Evolutionary conservation across 2,888 invertebrate genomes (phyloP).

Genomic region (Acanthopleura granulata): DNA sequence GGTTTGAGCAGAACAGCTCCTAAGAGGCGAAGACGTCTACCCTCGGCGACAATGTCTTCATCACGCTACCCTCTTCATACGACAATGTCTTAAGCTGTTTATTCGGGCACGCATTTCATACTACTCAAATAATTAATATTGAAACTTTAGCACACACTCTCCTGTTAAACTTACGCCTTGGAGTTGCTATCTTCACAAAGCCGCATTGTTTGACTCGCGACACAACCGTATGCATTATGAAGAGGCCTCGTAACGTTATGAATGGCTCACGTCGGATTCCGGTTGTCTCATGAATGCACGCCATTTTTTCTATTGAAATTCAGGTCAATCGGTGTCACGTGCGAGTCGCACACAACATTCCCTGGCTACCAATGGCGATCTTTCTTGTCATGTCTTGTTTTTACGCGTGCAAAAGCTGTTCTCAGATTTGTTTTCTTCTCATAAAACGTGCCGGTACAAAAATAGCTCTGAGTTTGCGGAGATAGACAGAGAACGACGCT

Average conservation of each 20-base stretch:
- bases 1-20: not conserved
- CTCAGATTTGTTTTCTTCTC: not conserved
- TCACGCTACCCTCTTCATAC: not conserved
- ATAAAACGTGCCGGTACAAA: not conserved
- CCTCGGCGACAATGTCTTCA: not conserved
- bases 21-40: not conserved
- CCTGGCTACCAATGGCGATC: not conserved
- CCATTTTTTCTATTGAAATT: too few relatives aligned
- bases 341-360: too few relatives aligned
- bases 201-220: not conserved
- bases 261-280: too few relatives aligned
- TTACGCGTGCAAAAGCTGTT: not conserved
- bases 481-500: not conserved
- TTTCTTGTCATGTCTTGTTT: not conserved
- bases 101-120: not conserved
- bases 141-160: not conserved
- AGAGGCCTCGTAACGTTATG: not conserved
- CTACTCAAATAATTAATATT: slow-evolving; percentile 13
- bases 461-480: not conserved
- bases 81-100: not conserved
- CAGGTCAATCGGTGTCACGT: too few relatives aligned
- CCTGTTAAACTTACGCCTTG: slow-evolving; percentile 2
- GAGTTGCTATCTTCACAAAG: not conserved
- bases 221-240: not conserved
- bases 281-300: too few relatives aligned